A percentile compares a stretch with the other conserved stretches of the same genome.
These are phyloP conservation scores for Cossypha heuglini DNA, from an alignment of 2,797 vertebrate genomes.

Conservation along the genomic window DNA sequence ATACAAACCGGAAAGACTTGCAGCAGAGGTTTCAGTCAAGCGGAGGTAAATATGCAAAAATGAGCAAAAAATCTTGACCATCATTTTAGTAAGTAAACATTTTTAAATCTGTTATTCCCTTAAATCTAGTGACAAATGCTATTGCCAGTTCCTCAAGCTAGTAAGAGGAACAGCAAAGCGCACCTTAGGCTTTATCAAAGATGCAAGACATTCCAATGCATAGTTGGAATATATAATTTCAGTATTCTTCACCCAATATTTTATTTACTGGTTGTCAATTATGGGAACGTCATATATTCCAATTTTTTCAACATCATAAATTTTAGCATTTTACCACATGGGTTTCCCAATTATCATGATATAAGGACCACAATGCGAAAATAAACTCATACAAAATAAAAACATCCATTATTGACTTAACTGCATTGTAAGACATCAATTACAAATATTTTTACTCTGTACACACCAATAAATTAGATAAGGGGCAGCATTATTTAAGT, in stretches of 20 bases:
- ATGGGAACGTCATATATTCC: fast-evolving
- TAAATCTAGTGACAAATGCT: background rate
- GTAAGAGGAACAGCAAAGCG: background rate
- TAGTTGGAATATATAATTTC: background rate
- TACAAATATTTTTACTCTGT: background rate
- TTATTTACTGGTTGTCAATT: background rate
- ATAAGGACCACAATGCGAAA: background rate
- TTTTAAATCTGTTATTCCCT: background rate
- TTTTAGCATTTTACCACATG: background rate
- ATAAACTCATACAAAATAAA: background rate
- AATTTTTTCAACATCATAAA: background rate
- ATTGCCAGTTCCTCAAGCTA: background rate
- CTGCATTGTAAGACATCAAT: background rate
- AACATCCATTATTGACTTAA: background rate
- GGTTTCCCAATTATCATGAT: background rate
- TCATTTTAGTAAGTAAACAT: no score
- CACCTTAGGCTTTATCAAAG: background rate
- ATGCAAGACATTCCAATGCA: background rate
- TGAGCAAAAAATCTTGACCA: background rate
- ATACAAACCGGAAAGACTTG: background rate
- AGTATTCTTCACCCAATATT: background rate
- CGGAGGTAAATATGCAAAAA: background rate
- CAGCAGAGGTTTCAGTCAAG: background rate
- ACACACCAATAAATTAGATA: background rate
- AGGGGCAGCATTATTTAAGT: background rate